A percentile compares a stretch with the other conserved stretches of the same genome.
These are phyloP conservation scores for Dipodomys ordii DNA, from an alignment of 2,113 vertebrate species.

Conservation along the genomic window DNA sequence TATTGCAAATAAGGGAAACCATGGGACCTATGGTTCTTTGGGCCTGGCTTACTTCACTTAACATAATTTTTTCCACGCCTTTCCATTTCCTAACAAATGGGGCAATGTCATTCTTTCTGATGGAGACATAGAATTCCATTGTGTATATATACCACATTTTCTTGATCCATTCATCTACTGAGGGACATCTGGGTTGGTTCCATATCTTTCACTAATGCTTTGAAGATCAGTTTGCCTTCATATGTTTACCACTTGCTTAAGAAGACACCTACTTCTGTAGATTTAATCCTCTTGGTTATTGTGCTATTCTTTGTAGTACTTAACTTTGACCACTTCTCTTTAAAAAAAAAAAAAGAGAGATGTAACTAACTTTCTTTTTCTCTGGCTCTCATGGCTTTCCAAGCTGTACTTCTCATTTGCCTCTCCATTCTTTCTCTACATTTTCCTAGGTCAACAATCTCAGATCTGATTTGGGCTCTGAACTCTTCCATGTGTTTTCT, in stretches of 20 bases:
- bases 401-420: fast-evolving
- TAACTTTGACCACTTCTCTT: background rate
- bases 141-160: too few relatives aligned
- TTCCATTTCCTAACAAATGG: too few relatives aligned
- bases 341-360: too few relatives aligned
- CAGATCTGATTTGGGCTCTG: background rate
- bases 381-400: background rate
- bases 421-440: background rate
- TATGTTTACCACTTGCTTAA: background rate
- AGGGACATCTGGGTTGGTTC: too few relatives aligned
- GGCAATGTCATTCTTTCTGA: too few relatives aligned
- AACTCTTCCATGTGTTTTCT: background rate
- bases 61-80: too few relatives aligned
- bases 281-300: background rate
- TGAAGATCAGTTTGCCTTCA: background rate
- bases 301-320: background rate
- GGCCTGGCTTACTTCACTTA: too few relatives aligned
- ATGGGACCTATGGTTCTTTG: too few relatives aligned
- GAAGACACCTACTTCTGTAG: background rate
- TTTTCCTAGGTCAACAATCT: background rate
- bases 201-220: background rate
- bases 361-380: too few relatives aligned
- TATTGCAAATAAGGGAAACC: too few relatives aligned
- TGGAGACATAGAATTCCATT: too few relatives aligned
- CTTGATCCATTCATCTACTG: too few relatives aligned